A percentile compares a stretch with the other conserved stretches of the same genome.
phyloP scores from a whole-genome alignment of 2,113 vertebrate genomes.

The Tapirus terrestris region DNA sequence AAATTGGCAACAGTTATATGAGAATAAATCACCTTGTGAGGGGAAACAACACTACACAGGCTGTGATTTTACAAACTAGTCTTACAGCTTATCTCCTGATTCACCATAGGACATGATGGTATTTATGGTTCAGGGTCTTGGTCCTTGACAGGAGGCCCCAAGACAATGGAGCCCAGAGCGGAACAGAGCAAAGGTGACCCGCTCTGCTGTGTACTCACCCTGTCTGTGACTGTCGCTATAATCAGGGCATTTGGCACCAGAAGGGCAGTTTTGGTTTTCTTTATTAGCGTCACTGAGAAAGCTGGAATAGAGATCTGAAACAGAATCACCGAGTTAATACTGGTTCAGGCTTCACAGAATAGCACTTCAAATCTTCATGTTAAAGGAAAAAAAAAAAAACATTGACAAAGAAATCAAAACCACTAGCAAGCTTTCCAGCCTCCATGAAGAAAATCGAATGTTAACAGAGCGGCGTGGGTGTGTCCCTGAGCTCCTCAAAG shows the following conservation, averaged over 20 bases:
- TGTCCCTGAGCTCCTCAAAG: background rate
- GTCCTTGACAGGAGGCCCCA: background rate
- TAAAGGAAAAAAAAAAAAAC: background rate
- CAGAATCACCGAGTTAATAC: conserved; percentile 23
- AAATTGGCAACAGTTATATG: conserved; percentile 13
- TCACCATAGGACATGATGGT: background rate
- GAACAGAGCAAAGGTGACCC: background rate
- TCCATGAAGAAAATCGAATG: background rate
- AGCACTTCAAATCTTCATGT: background rate
- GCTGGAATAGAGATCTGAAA: conserved; percentile 95
- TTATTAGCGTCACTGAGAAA: conserved; percentile 92
- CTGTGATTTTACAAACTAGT: background rate
- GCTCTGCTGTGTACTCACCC: conserved; percentile 84
- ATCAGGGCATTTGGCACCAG: conserved; percentile 96
- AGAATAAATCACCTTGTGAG: background rate
- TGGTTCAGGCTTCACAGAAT: background rate
- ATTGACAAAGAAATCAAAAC: background rate
- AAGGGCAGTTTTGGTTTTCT: conserved; percentile 97
- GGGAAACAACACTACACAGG: background rate
- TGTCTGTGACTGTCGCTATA: conserved; percentile 91
- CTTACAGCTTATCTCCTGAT: background rate
- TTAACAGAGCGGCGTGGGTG: background rate
- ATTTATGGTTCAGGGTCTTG: background rate
- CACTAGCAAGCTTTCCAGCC: background rate
- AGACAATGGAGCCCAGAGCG: background rate